Evolutionary conservation across 1,140 invertebrate genomes (phyloP).

Genomic region (Ceratitis capitata): DNA sequence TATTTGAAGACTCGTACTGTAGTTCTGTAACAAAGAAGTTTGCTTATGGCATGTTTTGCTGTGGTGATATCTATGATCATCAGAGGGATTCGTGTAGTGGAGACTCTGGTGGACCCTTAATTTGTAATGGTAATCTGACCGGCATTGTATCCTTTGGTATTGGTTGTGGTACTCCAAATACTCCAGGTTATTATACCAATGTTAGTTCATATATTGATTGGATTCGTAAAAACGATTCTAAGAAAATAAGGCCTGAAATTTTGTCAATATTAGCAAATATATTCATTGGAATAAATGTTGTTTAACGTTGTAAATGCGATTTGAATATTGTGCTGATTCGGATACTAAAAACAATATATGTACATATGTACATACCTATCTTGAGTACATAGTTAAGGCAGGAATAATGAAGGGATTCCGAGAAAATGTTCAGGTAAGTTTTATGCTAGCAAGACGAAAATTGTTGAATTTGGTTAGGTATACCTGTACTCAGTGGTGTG

Average conservation of each 20-base stretch:
- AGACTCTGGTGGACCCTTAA: neutral
- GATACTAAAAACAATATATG: neutral
- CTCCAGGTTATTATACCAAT: neutral
- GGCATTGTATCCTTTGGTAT: constrained; percentile 3
- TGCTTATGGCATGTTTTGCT: neutral
- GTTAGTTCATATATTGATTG: neutral
- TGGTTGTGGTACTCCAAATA: neutral
- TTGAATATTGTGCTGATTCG: neutral
- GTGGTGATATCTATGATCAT: neutral
- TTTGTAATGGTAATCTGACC: neutral
- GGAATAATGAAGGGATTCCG: neutral
- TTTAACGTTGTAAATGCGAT: too few species aligned
- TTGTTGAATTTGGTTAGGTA: too few species aligned
- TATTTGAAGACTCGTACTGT: neutral
- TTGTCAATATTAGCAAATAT: neutral
- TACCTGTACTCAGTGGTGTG: too few species aligned
- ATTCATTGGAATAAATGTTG: neutral
- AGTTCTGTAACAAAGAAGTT: neutral
- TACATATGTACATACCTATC: neutral
- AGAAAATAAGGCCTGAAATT: neutral
- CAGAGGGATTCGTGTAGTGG: neutral
- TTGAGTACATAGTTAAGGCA: neutral
- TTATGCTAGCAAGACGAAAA: too few species aligned
- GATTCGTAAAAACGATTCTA: neutral
- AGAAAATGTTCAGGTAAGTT: too few species aligned